Evolutionary conservation across 2,888 invertebrate species (phyloP), one percentile per base, ranked within the genome.

Genomic region (Agrochola macilenta): DNA sequence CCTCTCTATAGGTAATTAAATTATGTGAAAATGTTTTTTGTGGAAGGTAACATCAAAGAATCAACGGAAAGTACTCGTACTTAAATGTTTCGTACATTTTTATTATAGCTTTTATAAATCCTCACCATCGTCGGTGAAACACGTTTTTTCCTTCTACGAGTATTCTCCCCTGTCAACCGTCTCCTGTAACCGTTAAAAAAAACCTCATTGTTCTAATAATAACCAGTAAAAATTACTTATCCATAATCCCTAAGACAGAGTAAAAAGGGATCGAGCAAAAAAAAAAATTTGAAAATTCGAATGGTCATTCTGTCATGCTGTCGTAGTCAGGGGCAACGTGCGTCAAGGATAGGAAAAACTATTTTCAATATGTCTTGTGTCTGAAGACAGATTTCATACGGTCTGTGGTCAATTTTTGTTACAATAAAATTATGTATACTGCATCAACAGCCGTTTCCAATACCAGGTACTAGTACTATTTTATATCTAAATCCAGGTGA

Each of bases 31-130:
- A 54, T 26, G 46, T 66, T 73, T 66, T 81, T 73, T n/a, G 26
- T 78, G 39, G 23, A 76, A n/a, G n/a, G 46, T 14, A 81, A 52
- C 14, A 39, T 79, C 80, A 68, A 81, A 68, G 17, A 26, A 58
- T 26, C 14, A 23, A 23, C 2, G 9, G 35, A 4, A 35, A 35
- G 20, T 35, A 46, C 4, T 12, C 14, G 20, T 35, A 46, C 4
- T 12, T 46, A 61, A 35, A 46, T 52, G 7, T 43, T 64, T 17
- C 0, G 43, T 58, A n/a, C 0, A 58, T 57, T 81, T 68, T 64
- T 52, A 35, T 61, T 35, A 3, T 49, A 52, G 5, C 23, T 52
- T 49, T 30, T 2, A 9, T 30, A 26, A 52, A 7, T 68, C 14
- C 23, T 23, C 2, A 1, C 14, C 26, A 23, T 9, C 9, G 17